Conservation (phyloP, 2,113 vertebrate genomes). For the Xiphorhynchus elegans region DNA sequence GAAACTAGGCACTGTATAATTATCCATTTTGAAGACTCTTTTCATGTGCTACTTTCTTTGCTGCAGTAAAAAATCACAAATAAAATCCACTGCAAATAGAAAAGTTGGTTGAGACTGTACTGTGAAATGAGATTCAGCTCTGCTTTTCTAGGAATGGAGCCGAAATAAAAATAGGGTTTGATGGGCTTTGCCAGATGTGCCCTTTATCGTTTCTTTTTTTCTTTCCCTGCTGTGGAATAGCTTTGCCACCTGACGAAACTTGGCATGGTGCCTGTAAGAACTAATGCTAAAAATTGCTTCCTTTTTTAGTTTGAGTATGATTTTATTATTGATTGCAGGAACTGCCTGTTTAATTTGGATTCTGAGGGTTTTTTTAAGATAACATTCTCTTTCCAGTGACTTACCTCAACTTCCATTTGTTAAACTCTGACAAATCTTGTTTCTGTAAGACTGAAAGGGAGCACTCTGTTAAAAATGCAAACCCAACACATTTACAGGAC, state of each 20-base stretch:
- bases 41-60: background rate
- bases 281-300: background rate
- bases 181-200: background rate
- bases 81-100: background rate
- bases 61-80: background rate
- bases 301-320: background rate
- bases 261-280: background rate
- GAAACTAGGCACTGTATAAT: background rate
- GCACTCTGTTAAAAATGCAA: background rate
- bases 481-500: background rate
- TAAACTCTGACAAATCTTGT: background rate
- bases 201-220: background rate
- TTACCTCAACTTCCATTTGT: background rate
- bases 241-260: background rate
- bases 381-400: background rate
- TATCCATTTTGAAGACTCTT: background rate
- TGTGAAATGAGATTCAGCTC: background rate
- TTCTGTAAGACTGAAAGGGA: background rate
- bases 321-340: background rate
- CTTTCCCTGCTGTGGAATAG: background rate
- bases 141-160: background rate
- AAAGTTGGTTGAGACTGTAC: background rate
- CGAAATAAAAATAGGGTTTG: background rate
- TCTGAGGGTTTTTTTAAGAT: background rate
- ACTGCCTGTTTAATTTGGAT: background rate